Evolutionary conservation across 2,113 vertebrate genomes (phyloP), one percentile per base, ranked within the genome.

Genomic region (Dolichotis patagonum): DNA sequence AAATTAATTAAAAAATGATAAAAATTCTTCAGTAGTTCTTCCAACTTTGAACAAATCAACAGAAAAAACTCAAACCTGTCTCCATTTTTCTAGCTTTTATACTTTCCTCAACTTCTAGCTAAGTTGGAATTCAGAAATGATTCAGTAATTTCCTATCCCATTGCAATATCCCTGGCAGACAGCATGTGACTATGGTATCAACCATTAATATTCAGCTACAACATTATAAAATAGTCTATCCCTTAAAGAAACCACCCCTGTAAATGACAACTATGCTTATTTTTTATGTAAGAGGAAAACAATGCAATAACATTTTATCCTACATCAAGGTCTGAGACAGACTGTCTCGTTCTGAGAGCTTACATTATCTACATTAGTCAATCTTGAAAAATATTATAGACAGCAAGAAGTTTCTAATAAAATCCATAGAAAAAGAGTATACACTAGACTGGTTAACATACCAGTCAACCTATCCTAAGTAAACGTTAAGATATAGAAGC

Each of bases 21-120:
- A 63, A 46, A 96, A 73, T 73, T 38, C 43, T 88, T 90, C 19
- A 91, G 22, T 91, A 95, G 86, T 65, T 94, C 38, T 86, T 92
- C 43, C 69, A 62, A 78, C 49, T 90, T 26, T 94, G n/a, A 96
- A 96, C 30, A 80, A 35, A 58, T 9, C n/a, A 87, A 85, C 19
- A 82, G 10, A 35, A 58, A 77, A 90, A 84, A 38, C 46, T 95
- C 85, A 93, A 92, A 62, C 11, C 49, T 43, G 78, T 73, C 32
- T 90, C 14, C 46, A 82, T 81, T 89, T 80, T 91, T 92, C 43
- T 88, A 52, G 49, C 49, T 52, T 52, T 52, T 52, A 52, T 11
- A 52, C 49, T 52, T 52, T 52, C 49, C 49, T 9, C 49, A 52
- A 52, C 49, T 52, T 52, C 49, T 52, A 63, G 58, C 56, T 49